phyloP scores from a whole-genome alignment of 2,113 vertebrate genomes.

The Pteropus alecto region DNA sequence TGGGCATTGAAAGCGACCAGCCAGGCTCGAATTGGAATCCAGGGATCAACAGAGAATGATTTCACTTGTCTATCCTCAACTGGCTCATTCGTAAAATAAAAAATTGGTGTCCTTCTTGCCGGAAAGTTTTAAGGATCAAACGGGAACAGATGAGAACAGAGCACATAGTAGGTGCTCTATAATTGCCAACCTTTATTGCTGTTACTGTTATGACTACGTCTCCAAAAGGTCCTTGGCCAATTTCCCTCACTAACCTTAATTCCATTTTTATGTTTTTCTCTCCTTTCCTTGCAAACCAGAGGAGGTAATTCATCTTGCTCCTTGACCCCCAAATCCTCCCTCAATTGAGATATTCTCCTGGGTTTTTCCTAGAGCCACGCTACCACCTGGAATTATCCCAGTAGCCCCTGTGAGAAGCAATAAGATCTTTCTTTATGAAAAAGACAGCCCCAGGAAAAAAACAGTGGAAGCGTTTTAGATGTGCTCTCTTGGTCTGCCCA shows the following conservation, averaged over 20 bases:
- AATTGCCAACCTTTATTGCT: neutral
- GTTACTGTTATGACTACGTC: accelerated
- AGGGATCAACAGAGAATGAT: neutral
- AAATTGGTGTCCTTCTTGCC: neutral
- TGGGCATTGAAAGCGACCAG: neutral
- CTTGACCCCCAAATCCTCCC: conserved; percentile 10
- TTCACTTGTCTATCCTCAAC: neutral
- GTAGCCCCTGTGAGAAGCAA: neutral
- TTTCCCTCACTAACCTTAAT: neutral
- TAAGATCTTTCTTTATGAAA: conserved; percentile 44
- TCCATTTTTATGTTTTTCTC: neutral
- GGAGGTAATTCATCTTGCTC: neutral
- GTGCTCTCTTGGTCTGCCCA: neutral
- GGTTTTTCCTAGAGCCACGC: neutral
- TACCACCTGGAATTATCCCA: neutral
- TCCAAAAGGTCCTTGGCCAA: neutral
- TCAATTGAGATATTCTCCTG: neutral
- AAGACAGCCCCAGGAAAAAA: neutral
- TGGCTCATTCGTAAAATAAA: neutral
- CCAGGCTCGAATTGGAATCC: neutral
- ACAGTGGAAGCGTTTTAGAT: neutral
- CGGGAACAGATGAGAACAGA: accelerated
- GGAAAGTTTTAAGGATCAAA: neutral
- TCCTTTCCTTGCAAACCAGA: neutral
- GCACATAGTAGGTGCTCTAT: neutral